A percentile compares a stretch with the other conserved stretches of the same genome.
Evolutionary conservation across 92 coral and sea anemone genomes (phyloP).

Genomic region (Zoanthus sansibaricus): DNA sequence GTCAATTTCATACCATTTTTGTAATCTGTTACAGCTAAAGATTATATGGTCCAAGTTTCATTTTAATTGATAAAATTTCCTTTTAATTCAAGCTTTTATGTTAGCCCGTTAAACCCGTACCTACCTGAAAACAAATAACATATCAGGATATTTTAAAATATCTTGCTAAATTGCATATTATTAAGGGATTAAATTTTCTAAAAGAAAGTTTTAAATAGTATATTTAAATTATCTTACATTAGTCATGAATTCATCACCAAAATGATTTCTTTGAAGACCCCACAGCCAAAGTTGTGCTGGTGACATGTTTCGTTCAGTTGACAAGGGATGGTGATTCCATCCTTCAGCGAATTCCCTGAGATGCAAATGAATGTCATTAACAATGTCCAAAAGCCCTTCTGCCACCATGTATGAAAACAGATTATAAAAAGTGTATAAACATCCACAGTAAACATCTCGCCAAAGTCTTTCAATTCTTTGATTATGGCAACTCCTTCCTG

Average conservation of each 20-base stretch:
- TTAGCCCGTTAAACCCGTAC: neutral
- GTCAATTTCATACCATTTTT: constrained; percentile 22
- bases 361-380: no score
- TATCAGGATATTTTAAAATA: neutral
- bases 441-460: no score
- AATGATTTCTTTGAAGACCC: no score
- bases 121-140: neutral
- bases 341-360: no score
- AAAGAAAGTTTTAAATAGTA: neutral
- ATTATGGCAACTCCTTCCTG: no score
- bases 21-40: constrained; percentile 10
- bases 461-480: no score
- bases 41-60: constrained; percentile 7
- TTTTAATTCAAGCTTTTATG: constrained; percentile 15
- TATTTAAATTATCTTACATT: neutral
- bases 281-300: no score
- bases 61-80: neutral
- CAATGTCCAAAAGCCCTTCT: no score
- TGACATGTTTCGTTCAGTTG: no score
- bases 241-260: neutral
- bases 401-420: no score
- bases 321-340: no score
- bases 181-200: neutral
- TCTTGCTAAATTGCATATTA: neutral
- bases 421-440: no score